phyloP scores from a whole-genome alignment of 2,113 vertebrate genomes.

The Mixornis gularis region DNA sequence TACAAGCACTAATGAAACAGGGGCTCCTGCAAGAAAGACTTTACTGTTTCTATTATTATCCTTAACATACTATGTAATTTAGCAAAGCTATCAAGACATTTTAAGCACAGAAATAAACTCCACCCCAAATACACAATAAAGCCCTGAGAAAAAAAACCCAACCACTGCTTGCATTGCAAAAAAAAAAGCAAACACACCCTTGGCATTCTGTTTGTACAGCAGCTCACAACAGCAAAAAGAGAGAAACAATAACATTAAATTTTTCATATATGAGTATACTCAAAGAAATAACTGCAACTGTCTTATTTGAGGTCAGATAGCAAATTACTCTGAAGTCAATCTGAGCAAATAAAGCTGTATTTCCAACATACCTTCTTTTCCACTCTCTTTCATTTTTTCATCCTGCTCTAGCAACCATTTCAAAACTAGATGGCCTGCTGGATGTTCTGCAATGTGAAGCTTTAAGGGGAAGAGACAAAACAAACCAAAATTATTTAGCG shows the following conservation, averaged over 20 bases:
- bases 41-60: neutral
- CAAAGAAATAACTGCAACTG: neutral
- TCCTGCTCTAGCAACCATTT: conserved; percentile 96
- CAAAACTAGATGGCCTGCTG: conserved; percentile 91
- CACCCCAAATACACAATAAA: neutral
- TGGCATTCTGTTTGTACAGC: neutral
- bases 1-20: neutral
- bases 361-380: conserved; percentile 79
- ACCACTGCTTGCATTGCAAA: neutral
- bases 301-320: neutral
- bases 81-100: neutral
- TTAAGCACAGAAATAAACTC: neutral
- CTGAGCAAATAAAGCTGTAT: neutral
- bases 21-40: neutral
- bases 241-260: neutral
- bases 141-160: neutral
- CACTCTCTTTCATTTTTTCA: conserved; percentile 73
- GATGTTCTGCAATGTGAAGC: conserved; percentile 93
- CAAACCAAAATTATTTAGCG: neutral
- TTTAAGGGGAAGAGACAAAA: conserved; percentile 37
- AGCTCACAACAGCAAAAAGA: neutral
- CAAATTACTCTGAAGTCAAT: neutral
- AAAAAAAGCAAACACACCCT: neutral
- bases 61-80: neutral
- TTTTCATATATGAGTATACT: neutral